Evolutionary conservation across 2,113 vertebrate genomes (phyloP).

Genomic region (Ginglymostoma cirratum): DNA sequence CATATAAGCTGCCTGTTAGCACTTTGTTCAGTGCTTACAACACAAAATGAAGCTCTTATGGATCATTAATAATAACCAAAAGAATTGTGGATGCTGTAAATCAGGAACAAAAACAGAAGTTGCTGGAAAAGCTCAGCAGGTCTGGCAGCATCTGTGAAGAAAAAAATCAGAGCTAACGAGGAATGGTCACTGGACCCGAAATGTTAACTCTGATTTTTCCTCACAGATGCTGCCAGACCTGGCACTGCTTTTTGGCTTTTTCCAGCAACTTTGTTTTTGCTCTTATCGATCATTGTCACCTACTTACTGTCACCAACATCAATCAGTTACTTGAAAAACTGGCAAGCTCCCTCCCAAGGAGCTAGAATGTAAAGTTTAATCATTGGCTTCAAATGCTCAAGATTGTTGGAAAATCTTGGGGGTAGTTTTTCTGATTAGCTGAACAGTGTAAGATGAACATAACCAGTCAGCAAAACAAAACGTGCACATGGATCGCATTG

Average conservation of each 20-base stretch:
- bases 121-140: too few species aligned
- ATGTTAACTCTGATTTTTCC: too few species aligned
- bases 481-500: not conserved
- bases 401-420: not conserved
- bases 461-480: not conserved
- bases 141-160: too few species aligned
- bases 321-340: not conserved
- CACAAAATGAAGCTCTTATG: not conserved
- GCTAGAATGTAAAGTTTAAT: not conserved
- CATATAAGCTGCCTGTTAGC: not conserved
- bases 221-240: too few species aligned
- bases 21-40: not conserved
- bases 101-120: too few species aligned
- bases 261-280: too few species aligned
- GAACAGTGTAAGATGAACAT: not conserved
- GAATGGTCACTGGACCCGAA: too few species aligned
- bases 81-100: too few species aligned
- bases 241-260: too few species aligned
- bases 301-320: not conserved
- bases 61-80: not conserved
- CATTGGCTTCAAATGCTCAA: not conserved
- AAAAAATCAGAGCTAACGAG: too few species aligned
- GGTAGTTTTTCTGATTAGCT: not conserved
- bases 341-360: not conserved
- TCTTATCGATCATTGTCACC: not conserved